Evolutionary conservation across 2,888 invertebrate genomes (phyloP).

Genomic region (Andrena praecox): DNA sequence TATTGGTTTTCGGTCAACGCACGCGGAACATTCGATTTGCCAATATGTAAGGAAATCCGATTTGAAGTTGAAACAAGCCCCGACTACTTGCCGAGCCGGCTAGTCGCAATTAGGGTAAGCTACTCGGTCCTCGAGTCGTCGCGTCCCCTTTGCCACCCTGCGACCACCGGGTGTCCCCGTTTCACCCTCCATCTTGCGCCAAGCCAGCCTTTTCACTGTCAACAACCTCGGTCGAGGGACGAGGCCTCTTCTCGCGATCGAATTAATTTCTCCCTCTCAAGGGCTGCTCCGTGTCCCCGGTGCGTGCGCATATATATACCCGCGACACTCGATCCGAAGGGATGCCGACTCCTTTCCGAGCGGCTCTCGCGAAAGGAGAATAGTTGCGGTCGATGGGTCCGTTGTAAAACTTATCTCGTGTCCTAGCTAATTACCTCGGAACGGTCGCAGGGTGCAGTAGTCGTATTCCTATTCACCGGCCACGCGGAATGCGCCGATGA

Average conservation of each 20-base stretch:
- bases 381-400: conserved; percentile 36
- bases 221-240: conserved; percentile 7
- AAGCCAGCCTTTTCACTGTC: conserved; percentile 9
- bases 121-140: conserved; percentile 29
- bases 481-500: conserved; percentile 78
- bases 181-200: conserved; percentile 31
- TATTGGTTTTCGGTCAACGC: conserved; percentile 37
- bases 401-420: conserved; percentile 38
- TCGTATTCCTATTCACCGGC: conserved; percentile 71
- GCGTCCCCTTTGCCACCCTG: conserved; percentile 20
- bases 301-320: too few species aligned
- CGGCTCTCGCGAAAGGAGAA: background rate
- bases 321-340: background rate
- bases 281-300: background rate
- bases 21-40: conserved; percentile 25
- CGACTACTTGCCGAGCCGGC: conserved; percentile 11
- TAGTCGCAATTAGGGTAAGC: conserved; percentile 60
- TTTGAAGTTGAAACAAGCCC: conserved; percentile 35
- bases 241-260: conserved; percentile 17
- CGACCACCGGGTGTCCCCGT: conserved; percentile 14
- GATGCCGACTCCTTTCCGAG: background rate
- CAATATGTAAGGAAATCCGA: conserved; percentile 35
- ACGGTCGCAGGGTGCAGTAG: conserved; percentile 48
- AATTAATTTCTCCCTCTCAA: conserved; percentile 20
- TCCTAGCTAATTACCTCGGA: conserved; percentile 56